Base-by-base conservation (phyloP, 2,888 invertebrate genomes). In the Acutogordius australiensis region DNA sequence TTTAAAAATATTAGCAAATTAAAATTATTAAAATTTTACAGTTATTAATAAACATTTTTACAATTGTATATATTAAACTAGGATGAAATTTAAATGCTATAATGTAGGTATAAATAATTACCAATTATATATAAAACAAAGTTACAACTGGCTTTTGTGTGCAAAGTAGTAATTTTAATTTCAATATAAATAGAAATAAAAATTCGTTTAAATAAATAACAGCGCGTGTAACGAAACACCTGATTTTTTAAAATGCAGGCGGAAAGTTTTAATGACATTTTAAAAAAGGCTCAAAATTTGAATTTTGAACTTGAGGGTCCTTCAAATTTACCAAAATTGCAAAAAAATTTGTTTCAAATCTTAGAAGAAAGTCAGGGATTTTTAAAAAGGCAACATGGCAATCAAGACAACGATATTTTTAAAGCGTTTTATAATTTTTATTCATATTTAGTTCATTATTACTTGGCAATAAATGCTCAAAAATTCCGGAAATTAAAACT, bases 301-400 rank as follows among this genome's bases (percentile, higher is more conserved):
- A 51, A 26, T 51, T 13, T 51, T 23, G 51, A 51, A 23, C 26
- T 51, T 4, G 51, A 51, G 23, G 26, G 51, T 8, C 4, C 51
- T 21, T 51, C 51, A 8, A 51, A 8, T 51, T n/a, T 51, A 8
- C 51, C 51, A 51, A 57, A 57, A 57, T 28, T 57, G 8, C 27
- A 57, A 28, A 27, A 23, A 57, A 57, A 57, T 29, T 28, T 57
- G 8, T 30, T 28, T 57, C 58, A 57, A 57, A 26, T 57, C 2
- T 23, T 29, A 29, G 58, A 57, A 57, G 58, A 57, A 18, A 23
- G 58, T 29, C 58, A 57, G 29, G 29, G 23, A 28, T 29, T 29
- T 57, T 13, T 57, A 2, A 57, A 30, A 57, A 57, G 23, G 4
- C 4, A 57, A 27, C 8, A 57, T n/a, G 51, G 8, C 4, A 8